Conservation (phyloP, 2,113 vertebrate genomes). For the Brienomyrus longianalis region DNA sequence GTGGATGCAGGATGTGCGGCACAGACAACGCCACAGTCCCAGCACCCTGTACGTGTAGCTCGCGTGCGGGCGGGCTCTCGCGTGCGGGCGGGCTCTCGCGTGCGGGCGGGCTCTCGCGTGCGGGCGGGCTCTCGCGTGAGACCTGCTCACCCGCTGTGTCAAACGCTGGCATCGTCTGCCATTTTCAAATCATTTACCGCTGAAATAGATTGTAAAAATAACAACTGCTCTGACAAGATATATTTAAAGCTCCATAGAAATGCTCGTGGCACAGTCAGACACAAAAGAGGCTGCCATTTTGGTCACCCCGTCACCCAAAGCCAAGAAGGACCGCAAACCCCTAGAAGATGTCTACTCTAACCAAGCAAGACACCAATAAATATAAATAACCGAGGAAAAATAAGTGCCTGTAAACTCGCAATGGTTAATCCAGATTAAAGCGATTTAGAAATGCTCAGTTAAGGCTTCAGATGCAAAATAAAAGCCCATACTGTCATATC, state of each 20-base stretch:
- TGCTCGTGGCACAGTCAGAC: not conserved
- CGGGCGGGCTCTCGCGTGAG: not conserved
- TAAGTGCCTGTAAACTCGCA: not conserved
- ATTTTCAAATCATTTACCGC: conserved; percentile 7
- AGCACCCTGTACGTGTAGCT: not conserved
- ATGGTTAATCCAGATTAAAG: not conserved
- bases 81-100: not conserved
- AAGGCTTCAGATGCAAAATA: not conserved
- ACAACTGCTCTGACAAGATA: not conserved
- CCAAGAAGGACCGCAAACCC: not conserved
- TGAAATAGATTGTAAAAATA: not conserved
- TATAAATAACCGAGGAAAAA: not conserved
- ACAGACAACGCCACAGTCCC: not conserved
- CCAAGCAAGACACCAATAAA: not conserved
- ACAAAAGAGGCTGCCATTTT: not conserved
- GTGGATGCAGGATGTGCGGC: not conserved
- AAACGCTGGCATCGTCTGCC: not conserved
- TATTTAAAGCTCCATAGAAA: not conserved
- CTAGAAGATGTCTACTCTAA: not conserved
- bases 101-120: too few relatives aligned
- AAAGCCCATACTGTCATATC: not conserved
- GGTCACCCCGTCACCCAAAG: not conserved
- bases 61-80: not conserved
- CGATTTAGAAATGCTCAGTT: not conserved
- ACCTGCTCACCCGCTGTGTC: not conserved